Base-by-base conservation (phyloP, 2,113 vertebrate genomes). In the Archilochus colubris region DNA sequence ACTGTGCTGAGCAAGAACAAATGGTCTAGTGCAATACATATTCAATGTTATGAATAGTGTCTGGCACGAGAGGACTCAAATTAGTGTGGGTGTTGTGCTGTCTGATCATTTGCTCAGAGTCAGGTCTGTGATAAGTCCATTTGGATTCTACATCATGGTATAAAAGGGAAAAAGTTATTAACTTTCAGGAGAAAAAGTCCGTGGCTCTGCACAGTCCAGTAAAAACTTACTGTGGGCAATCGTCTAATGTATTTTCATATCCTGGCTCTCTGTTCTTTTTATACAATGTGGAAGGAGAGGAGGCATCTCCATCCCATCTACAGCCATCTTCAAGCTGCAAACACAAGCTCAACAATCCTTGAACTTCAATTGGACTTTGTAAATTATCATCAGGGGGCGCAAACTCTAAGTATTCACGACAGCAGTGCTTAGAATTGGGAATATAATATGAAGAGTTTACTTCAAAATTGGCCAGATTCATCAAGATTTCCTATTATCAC, bases 1-100 rank as follows among this genome's bases (percentile, higher is more conserved):
- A 51, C 44, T 82, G 76, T 75, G 54, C 64, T 84, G 66, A 92
- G 86, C 88, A 76, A 84, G 81, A 85, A 43, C 53, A 87, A 93
- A 75, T 82, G 66, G 66, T 79, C 90, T 69, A 18, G 54, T 69
- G 90, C 68, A 90, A 82, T 58, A 81, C 46, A 55, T 84, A 86
- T 68, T 91, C 61, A 36, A 1, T 68, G 73, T 78, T 75, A 61
- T 21, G 64, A 93, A 66, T 61, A 50, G 68, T 31, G 36, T 46
- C 80, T 94, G 73, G 62, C 36, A 31, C 72, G 76, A 88, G 66
- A 90, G 68, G 68, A 10, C 62, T 86, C 80, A 64, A 31, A 78
- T 88, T 38, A 61, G 31, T 2, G 28, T 57, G 75, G 38, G 27
- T 74, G 23, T 59, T 78, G 53, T 25, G 57, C 53, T 79, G 59